phyloP scores from a whole-genome alignment of 2,888 invertebrate species.

The Lepidochitona cinerea region DNA sequence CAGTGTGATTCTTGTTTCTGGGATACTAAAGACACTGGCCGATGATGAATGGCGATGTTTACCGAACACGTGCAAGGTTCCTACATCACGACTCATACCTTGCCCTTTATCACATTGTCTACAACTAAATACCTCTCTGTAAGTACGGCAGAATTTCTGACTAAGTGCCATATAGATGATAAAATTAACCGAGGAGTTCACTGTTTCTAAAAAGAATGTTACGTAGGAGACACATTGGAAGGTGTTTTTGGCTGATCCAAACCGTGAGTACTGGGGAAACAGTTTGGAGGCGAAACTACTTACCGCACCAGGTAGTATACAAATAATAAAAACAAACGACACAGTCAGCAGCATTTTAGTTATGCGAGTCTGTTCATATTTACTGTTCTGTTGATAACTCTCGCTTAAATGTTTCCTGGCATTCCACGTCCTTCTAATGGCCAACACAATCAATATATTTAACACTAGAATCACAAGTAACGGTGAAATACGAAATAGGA shows the following conservation, averaged over 20 bases:
- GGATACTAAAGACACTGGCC: background rate
- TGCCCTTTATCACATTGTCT: conserved; percentile 12
- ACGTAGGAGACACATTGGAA: conserved; percentile 43
- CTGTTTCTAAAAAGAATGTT: conserved; percentile 53
- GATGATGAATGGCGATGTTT: background rate
- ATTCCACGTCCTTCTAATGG: conserved; percentile 46
- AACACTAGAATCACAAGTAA: conserved; percentile 45
- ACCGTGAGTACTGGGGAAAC: conserved; percentile 39
- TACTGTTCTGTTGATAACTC: conserved; percentile 8
- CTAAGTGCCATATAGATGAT: conserved; percentile 60
- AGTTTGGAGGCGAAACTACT: conserved; percentile 49
- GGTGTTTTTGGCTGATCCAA: conserved; percentile 41
- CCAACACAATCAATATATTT: conserved; percentile 45
- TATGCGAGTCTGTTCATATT: conserved; percentile 46
- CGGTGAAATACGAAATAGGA: conserved; percentile 53
- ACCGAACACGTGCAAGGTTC: too few relatives aligned
- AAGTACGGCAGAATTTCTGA: conserved; percentile 48
- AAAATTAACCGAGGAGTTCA: conserved; percentile 59
- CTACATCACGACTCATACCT: too few relatives aligned
- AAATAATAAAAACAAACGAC: conserved; percentile 53
- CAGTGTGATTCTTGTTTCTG: background rate
- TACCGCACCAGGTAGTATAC: conserved; percentile 57
- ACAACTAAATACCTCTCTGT: conserved; percentile 55
- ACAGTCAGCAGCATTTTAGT: conserved; percentile 57
- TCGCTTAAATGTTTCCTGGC: conserved; percentile 28